Evolutionary conservation across 2,797 vertebrate genomes (phyloP).

Genomic region (Diglossa cyanea): DNA sequence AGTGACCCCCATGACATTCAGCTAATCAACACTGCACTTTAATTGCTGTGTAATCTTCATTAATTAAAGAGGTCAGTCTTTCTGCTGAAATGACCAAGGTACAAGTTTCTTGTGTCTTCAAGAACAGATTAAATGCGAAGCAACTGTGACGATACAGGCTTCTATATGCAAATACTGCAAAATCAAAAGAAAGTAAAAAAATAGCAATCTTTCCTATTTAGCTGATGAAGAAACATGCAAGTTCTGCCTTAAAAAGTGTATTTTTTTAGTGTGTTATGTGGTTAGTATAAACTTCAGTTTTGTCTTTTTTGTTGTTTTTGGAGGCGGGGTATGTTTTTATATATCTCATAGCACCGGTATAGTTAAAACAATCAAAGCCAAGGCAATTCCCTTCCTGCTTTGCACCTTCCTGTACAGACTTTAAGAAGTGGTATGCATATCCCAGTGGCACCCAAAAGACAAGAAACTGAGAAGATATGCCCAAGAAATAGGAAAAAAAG

Average conservation of each 20-base stretch:
- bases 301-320: no score
- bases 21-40: neutral
- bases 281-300: neutral
- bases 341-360: accelerated
- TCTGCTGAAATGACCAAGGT: neutral
- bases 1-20: neutral
- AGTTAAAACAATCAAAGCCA: neutral
- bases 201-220: neutral
- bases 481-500: neutral
- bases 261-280: neutral
- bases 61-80: neutral
- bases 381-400: neutral
- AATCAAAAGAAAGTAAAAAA: neutral
- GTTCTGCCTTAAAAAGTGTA: neutral
- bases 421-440: neutral
- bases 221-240: neutral
- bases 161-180: neutral
- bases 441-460: neutral
- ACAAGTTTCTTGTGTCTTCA: neutral
- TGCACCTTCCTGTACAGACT: neutral
- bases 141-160: neutral
- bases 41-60: neutral
- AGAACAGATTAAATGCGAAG: neutral
- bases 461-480: neutral
- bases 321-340: accelerated